phyloP scores from a whole-genome alignment of 2,888 invertebrate species.

The Odontocolon sp. region DNA sequence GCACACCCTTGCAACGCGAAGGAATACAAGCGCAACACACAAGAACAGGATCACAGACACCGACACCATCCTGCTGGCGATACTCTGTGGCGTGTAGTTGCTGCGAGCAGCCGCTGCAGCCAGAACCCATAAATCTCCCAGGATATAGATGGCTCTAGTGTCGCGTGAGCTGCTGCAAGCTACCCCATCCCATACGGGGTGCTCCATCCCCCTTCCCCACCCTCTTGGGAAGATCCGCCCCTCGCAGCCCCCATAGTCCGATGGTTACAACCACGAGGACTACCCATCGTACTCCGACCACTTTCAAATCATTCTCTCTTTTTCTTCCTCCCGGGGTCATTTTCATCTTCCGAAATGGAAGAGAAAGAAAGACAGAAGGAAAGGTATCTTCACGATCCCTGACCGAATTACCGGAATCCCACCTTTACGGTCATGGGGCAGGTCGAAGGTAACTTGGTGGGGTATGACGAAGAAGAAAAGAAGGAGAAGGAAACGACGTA shows the following conservation, averaged over 20 bases:
- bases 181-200: constrained; percentile 81
- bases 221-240: constrained; percentile 74
- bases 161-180: constrained; percentile 79
- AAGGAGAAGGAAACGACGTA: constrained; percentile 47
- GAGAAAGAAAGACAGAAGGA: constrained; percentile 25
- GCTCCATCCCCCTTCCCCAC: too few species aligned
- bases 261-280: constrained; percentile 52
- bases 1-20: not conserved
- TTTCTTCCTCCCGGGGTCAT: constrained; percentile 48
- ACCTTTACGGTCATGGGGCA: constrained; percentile 69
- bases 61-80: constrained; percentile 63
- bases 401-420: constrained; percentile 77
- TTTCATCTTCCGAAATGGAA: constrained; percentile 2
- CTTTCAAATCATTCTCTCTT: constrained; percentile 54
- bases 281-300: constrained; percentile 69
- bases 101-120: constrained; percentile 78
- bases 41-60: constrained; percentile 54
- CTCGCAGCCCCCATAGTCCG: constrained; percentile 63
- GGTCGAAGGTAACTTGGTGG: constrained; percentile 52
- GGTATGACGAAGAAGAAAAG: constrained; percentile 31
- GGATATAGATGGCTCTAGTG: constrained; percentile 81
- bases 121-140: constrained; percentile 79
- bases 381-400: constrained; percentile 59
- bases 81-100: constrained; percentile 76
- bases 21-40: constrained; percentile 16